Conservation (phyloP, 2,888 invertebrate species). For the Ariolimax columbianus region DNA sequence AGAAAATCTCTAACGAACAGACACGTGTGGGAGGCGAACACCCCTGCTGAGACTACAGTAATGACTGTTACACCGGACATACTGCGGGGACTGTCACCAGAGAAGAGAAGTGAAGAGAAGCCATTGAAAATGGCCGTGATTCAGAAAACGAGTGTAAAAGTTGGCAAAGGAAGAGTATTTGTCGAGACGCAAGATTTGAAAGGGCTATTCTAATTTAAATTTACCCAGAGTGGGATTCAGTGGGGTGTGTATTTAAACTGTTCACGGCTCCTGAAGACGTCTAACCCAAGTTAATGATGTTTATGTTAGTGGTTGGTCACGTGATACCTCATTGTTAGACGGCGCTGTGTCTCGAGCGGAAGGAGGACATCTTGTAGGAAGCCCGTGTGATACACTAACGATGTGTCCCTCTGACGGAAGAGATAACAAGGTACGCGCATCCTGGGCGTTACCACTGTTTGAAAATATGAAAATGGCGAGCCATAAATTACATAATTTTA, state of each 20-base stretch:
- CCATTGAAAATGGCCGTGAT: constrained; percentile 20
- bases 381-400: constrained; percentile 19
- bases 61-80: constrained; percentile 17
- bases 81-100: neutral
- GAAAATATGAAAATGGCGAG: neutral
- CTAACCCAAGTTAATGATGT: constrained; percentile 38
- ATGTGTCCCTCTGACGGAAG: neutral
- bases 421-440: neutral
- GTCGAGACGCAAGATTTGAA: constrained; percentile 25
- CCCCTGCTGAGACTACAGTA: neutral
- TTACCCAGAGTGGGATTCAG: constrained; percentile 8
- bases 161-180: constrained; percentile 24
- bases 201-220: constrained; percentile 33
- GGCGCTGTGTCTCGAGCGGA: neutral
- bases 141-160: constrained; percentile 27
- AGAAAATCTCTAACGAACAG: constrained; percentile 10
- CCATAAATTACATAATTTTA: neutral
- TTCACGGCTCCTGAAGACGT: constrained; percentile 33
- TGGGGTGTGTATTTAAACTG: constrained; percentile 18
- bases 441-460: neutral
- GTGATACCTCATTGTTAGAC: neutral
- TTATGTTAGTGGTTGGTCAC: constrained; percentile 28
- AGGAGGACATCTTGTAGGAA: neutral
- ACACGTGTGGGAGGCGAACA: constrained; percentile 4
- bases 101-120: constrained; percentile 18